Base-by-base conservation (phyloP, 2,113 vertebrate species). In the Bucco capensis region DNA sequence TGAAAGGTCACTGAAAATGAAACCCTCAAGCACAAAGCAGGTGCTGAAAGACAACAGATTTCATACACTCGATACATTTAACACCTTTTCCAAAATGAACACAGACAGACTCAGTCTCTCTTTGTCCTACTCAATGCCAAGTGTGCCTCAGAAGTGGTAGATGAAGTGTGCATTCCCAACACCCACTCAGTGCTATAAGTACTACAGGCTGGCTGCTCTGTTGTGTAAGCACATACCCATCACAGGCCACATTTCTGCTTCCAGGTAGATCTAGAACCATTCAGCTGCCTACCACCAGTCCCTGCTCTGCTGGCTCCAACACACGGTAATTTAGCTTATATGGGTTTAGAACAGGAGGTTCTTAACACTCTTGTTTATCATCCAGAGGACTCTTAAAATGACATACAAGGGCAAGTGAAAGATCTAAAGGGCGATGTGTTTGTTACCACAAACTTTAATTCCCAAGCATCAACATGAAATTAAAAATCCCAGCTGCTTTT, bases 261-360 rank as follows among this genome's bases (percentile, higher is more conserved):
- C 14, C 3, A 15, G 65, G 73, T 2, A 31, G 53, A 25, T 28
- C 50, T 14, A 33, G 40, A 42, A 17, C 3, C 4, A 3, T 35
- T 25, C 44, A 7, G 42, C 62, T 9, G 6, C 1, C 47, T 19
- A 56, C 31, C 53, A 15, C 9, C 2, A 1, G n/a, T 3, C 57
- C 53, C 61, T 15, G 3, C 56, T 37, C 62, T 10, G 51, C 46
- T 13, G 40, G 37, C 71, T 35, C 50, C 13, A 9, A 12, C 1
- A 21, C 60, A 19, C 0, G 3, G 38, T 17, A 30, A 33, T 21
- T 30, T 42, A 40, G 38, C 44, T 66, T 14, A 13, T 0, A 4
- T 1, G 5, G 53, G 30, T 49, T 38, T 33, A 19, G 10, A 56
- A 28, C 17, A 33, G 40, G 0, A n/a, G 13, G 42, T 4, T 65